Evolutionary conservation across 2,113 vertebrate species (phyloP).

Genomic region (Athene cunicularia): DNA sequence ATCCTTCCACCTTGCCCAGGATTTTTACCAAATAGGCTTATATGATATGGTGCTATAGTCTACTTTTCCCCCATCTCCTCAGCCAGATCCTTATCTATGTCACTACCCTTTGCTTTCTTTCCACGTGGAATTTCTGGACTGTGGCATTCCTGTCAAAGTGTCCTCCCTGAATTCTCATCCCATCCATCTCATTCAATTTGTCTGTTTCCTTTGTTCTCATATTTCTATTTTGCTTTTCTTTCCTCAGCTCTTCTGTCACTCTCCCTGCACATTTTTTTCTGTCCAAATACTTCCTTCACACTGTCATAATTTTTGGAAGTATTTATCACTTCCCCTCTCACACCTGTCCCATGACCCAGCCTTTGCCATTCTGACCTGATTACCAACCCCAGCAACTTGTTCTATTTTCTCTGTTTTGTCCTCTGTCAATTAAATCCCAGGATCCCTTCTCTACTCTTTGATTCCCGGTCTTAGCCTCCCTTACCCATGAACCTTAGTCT

Average conservation of each 20-base stretch:
- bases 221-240: background rate
- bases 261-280: background rate
- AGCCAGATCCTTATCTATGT: background rate
- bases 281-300: background rate
- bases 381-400: background rate
- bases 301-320: background rate
- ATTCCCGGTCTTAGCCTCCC: background rate
- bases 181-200: background rate
- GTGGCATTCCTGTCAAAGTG: background rate
- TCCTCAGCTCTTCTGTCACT: background rate
- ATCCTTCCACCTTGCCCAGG: background rate
- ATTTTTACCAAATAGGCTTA: background rate
- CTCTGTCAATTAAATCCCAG: background rate
- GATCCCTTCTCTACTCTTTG: background rate
- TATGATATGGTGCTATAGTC: background rate
- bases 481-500: background rate
- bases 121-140: background rate
- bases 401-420: background rate
- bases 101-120: background rate
- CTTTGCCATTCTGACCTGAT: background rate
- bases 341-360: background rate
- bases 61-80: background rate
- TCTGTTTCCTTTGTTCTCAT: accelerated
- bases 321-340: background rate
- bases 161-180: background rate